Evolutionary conservation across 2,797 vertebrate species (phyloP).

Genomic region (Liasis olivaceus): DNA sequence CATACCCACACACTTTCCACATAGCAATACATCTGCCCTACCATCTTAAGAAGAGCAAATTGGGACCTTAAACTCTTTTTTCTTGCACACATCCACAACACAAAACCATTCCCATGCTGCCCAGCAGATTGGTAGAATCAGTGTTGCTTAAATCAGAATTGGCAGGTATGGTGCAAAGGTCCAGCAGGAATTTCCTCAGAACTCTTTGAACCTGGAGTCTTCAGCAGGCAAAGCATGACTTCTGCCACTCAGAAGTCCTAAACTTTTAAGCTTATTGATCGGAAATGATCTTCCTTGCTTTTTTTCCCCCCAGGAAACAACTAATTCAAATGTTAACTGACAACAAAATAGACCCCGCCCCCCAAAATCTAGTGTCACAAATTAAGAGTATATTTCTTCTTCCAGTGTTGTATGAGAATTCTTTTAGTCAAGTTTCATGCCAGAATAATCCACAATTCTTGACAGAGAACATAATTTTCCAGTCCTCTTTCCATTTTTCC

Average conservation of each 20-base stretch:
- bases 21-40: not conserved
- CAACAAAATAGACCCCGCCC: not conserved
- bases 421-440: not conserved
- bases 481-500: not conserved
- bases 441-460: not conserved
- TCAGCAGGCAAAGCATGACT: not conserved
- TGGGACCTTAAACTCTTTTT: not conserved
- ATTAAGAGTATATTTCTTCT: not conserved
- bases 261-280: too few relatives aligned
- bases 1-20: not conserved
- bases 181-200: too few relatives aligned
- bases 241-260: not conserved
- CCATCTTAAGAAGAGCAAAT: not conserved
- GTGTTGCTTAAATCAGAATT: too few relatives aligned
- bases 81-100: not conserved
- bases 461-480: not conserved
- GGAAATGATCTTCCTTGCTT: not conserved
- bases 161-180: too few relatives aligned
- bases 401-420: not conserved
- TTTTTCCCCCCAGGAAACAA: not conserved
- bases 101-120: too few relatives aligned
- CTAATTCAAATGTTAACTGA: not conserved
- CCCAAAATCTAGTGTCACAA: not conserved
- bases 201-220: not conserved
- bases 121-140: too few relatives aligned